Base-by-base conservation (phyloP, 2,113 vertebrate genomes). In the Mandrillus leucophaeus region DNA sequence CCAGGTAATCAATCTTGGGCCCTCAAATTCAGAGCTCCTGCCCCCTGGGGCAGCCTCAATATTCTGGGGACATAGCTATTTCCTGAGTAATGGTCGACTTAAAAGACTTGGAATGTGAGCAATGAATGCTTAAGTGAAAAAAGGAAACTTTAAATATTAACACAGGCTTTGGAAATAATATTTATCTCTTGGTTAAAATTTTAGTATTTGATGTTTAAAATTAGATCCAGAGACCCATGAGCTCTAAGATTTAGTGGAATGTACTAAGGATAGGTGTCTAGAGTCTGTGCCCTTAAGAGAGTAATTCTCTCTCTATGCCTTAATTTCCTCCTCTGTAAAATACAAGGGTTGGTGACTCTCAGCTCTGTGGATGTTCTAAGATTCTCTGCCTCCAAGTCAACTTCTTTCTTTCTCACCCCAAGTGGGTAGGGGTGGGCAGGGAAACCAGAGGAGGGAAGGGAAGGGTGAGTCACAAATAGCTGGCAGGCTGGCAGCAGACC, bases 391-490 rank as follows among this genome's bases (percentile, higher is more conserved):
- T 96, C 45, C 84, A 92, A 93, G 83, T 96, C 73, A 93, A 16
- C 82, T 68, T 94, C 95, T 95, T 93, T 38, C 57, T 93, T 76
- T 93, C 95, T 92, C 76, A 84, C 80, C 84, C 87, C 78, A 95
- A 72, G 43, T 84, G 92, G 38, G 68, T 97, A 87, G 93, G 93
- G 86, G 79, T 38, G 8, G 50, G 82, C 85, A 96, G 96, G 87
- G 96, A 95, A 97, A 87, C 73, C 89, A 89, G 96, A 40, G 59
- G 76, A 96, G 85, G 82, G 95, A 88, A 95, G 90, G 82, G 92
- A 97, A 94, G 72, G 10, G 61, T 98, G 97, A 98, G 95, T 98
- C 97, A 98, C 96, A 94, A 76, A 85, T 90, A 95, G 75, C 95
- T 98, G 92, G 66, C 86, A 25, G 57, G 66, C 61, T 2, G 81